Percentiles rank a stretch among this genome's conserved stretches.
These are phyloP conservation scores for Spizaetus ornatus DNA, from an alignment of 2,113 vertebrate genomes.

Conservation along the genomic window DNA sequence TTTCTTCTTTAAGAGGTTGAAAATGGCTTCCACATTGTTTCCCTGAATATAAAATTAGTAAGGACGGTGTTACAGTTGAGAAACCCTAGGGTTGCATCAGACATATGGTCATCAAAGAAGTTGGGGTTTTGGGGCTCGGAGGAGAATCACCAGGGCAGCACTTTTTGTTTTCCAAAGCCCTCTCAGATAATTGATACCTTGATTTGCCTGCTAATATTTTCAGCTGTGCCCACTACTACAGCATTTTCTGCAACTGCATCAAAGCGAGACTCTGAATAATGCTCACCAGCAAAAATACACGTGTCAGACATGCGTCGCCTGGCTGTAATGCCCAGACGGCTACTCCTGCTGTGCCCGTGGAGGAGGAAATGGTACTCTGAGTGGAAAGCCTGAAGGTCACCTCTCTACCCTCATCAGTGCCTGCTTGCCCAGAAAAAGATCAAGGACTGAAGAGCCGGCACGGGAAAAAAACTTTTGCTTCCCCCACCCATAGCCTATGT, in stretches of 20 bases:
- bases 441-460: background rate
- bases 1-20: background rate
- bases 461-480: background rate
- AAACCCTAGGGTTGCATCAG: background rate
- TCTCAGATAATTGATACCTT: background rate
- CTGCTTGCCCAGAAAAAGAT: background rate
- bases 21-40: background rate
- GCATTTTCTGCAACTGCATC: background rate
- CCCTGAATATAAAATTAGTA: background rate
- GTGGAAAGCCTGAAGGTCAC: background rate
- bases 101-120: background rate
- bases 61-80: background rate
- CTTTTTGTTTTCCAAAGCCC: background rate
- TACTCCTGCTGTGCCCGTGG: background rate
- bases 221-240: background rate
- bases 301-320: background rate
- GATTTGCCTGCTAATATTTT: background rate
- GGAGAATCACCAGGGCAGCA: background rate
- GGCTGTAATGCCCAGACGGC: background rate
- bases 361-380: background rate
- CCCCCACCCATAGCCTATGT: background rate
- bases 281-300: background rate
- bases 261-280: background rate
- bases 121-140: background rate
- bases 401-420: background rate